Conservation (phyloP, 2,113 vertebrate genomes). For the Actenoides hombroni region DNA sequence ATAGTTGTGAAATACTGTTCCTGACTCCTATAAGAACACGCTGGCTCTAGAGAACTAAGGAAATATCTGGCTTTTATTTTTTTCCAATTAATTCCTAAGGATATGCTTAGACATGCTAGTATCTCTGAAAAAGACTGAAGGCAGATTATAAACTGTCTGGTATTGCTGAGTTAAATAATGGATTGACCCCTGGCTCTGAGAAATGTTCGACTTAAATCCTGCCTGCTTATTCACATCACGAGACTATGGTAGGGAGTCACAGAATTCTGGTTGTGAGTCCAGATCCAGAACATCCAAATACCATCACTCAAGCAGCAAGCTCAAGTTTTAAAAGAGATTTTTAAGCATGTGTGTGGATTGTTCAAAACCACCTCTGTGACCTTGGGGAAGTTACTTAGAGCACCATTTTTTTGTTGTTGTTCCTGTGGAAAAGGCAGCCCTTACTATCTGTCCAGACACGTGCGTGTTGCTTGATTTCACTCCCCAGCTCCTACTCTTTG, state of each 20-base stretch:
- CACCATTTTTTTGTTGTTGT: not conserved
- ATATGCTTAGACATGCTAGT: not conserved
- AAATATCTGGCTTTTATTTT: not conserved
- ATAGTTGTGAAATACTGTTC: not conserved
- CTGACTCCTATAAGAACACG: not conserved
- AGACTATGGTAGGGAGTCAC: not conserved
- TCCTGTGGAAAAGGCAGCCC: not conserved
- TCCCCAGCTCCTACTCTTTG: not conserved
- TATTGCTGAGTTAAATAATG: not conserved
- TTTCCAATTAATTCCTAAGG: not conserved
- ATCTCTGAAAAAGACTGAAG: not conserved
- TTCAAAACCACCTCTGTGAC: not conserved
- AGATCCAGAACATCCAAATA: rapidly evolving
- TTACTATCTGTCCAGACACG: rapidly evolving
- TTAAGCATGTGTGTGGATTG: not conserved
- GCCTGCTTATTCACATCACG: not conserved
- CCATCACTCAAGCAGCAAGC: not conserved
- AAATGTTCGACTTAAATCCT: not conserved
- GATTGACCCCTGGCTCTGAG: not conserved
- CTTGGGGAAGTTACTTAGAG: not conserved
- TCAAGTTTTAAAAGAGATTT: not conserved
- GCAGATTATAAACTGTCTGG: not conserved
- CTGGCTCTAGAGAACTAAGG: not conserved
- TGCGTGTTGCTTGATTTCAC: not conserved
- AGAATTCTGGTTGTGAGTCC: not conserved